Evolutionary conservation across 1,140 invertebrate genomes (phyloP).

Genomic region (Drosophila navojoa): DNA sequence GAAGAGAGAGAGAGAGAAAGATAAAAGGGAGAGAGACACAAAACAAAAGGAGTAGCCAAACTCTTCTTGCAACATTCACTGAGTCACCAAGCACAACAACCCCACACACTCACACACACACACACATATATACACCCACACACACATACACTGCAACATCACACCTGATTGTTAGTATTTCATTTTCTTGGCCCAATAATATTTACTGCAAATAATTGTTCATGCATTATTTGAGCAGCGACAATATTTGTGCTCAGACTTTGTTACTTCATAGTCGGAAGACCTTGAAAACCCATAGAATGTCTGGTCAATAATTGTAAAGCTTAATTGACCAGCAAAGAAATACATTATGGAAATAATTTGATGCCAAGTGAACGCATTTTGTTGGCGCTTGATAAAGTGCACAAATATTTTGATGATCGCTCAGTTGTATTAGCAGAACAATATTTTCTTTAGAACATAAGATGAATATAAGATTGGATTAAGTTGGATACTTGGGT

Average conservation of each 20-base stretch:
- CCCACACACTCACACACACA: constrained; percentile 1
- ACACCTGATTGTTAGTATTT: constrained; percentile 39
- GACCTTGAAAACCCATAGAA: constrained; percentile 28
- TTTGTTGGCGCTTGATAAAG: not conserved
- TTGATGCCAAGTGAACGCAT: constrained; percentile 5
- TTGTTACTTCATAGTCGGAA: not conserved
- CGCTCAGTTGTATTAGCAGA: not conserved
- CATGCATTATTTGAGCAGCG: constrained; percentile 34
- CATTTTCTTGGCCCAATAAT: constrained; percentile 59
- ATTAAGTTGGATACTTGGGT: too few species aligned
- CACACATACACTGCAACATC: not conserved
- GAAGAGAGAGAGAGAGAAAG: constrained; percentile 14
- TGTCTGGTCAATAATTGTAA: constrained; percentile 49
- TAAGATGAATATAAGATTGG: too few species aligned
- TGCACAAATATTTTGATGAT: constrained; percentile 5
- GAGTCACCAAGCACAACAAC: constrained; percentile 24
- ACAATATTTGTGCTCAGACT: constrained; percentile 43
- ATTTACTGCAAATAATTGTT: constrained; percentile 66
- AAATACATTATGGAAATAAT: constrained; percentile 22
- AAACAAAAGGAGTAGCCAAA: constrained; percentile 1
- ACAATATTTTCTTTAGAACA: too few species aligned
- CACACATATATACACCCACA: too few species aligned
- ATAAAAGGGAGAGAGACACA: not conserved
- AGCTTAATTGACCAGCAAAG: constrained; percentile 52
- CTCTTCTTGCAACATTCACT: constrained; percentile 17